Percentiles rank a stretch among this genome's conserved stretches.
phyloP scores from a whole-genome alignment of 2,797 vertebrate species.

The Aplochiton taeniatus region DNA sequence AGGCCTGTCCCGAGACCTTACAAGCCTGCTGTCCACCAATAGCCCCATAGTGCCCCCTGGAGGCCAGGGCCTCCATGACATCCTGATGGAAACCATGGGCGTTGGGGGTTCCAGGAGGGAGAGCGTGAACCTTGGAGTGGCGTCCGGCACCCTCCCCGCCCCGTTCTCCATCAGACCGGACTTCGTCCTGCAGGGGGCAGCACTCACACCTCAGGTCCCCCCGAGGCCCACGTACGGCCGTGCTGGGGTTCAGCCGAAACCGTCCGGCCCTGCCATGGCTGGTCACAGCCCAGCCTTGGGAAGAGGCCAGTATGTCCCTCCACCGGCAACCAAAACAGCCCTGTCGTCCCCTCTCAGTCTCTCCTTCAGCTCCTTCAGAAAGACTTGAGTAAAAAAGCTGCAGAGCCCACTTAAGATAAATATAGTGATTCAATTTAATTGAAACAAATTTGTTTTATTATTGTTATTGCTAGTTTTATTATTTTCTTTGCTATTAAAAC shows the following conservation, averaged over 20 bases:
- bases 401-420: no score
- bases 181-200: no score
- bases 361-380: slow-evolving; percentile 43
- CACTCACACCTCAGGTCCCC: no score
- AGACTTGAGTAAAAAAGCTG: slow-evolving; percentile 8
- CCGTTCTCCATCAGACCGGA: no score
- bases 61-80: slow-evolving; percentile 22
- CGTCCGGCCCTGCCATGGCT: not conserved
- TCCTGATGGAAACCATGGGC: slow-evolving; percentile 21
- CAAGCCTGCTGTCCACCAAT: no score
- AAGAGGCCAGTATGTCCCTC: slow-evolving; percentile 10
- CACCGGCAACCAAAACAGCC: not conserved
- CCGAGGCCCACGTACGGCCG: not conserved
- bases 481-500: slow-evolving; percentile 13
- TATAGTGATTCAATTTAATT: no score
- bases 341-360: slow-evolving; percentile 14
- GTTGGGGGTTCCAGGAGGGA: slow-evolving; percentile 25
- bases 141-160: no score
- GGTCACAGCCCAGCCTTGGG: slow-evolving; percentile 13
- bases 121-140: no score
- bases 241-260: not conserved
- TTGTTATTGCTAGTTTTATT: not conserved
- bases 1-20: no score
- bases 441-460: not conserved
- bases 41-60: slow-evolving; percentile 1